These are phyloP conservation scores for Drosophila guanche DNA, from an alignment of 1,140 invertebrate genomes.

Conservation along the genomic window DNA sequence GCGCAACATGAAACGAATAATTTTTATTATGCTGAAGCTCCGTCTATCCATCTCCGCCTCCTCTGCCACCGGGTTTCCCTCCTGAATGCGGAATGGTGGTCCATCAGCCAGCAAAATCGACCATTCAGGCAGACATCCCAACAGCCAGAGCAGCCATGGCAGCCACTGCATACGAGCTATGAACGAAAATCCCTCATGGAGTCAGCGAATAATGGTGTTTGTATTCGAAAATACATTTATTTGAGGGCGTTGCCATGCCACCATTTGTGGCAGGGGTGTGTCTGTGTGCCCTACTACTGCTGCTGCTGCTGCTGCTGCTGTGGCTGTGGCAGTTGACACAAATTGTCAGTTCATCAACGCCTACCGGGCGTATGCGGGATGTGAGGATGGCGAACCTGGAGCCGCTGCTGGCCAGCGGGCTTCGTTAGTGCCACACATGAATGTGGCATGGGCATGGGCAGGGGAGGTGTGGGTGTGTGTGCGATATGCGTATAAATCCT, in stretches of 20 bases:
- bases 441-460: neutral
- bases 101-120: conserved; percentile 28
- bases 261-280: neutral
- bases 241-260: conserved; percentile 62
- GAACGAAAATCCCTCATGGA: conserved; percentile 31
- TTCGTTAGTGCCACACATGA: conserved; percentile 52
- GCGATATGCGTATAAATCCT: conserved; percentile 62
- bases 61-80: too few species aligned
- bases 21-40: conserved; percentile 68
- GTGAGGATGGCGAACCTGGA: conserved; percentile 15
- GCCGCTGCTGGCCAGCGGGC: conserved; percentile 38
- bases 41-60: conserved; percentile 2
- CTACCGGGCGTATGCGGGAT: conserved; percentile 74
- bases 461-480: neutral
- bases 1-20: conserved; percentile 78
- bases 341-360: conserved; percentile 82
- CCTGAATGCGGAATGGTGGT: conserved; percentile 8
- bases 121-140: conserved; percentile 8
- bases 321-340: conserved; percentile 75
- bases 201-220: conserved; percentile 72
- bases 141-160: conserved; percentile 10
- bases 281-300: conserved; percentile 47
- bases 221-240: conserved; percentile 81
- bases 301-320: conserved; percentile 11
- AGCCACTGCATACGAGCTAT: conserved; percentile 3